These are phyloP conservation scores for Benthosema pterotum DNA, from an alignment of 2,797 vertebrate species.

Conservation along the genomic window DNA sequence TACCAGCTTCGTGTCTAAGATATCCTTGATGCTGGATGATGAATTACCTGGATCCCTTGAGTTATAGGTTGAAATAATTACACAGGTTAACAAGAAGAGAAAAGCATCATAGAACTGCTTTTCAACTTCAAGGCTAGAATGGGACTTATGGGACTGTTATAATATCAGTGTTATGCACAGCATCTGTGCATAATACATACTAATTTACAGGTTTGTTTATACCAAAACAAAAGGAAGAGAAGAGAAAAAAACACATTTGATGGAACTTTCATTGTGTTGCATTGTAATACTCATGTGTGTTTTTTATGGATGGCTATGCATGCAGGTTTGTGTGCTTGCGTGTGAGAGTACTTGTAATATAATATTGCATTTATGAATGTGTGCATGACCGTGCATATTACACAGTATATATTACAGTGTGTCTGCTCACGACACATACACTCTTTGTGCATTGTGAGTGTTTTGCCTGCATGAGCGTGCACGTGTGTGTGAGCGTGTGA, in stretches of 20 bases:
- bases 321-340: not conserved
- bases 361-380: not conserved
- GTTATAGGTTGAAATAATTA: not conserved
- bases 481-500: conserved; percentile 14
- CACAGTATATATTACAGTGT: too few relatives aligned
- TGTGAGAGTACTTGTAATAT: not conserved
- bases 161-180: conserved; percentile 50
- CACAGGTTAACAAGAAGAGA: conserved; percentile 5
- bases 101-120: not conserved
- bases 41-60: not conserved
- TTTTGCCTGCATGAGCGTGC: conserved; percentile 9
- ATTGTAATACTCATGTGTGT: conserved; percentile 35
- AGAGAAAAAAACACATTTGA: conserved; percentile 49
- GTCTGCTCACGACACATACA: too few relatives aligned
- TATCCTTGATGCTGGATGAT: not conserved
- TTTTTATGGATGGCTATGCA: conserved; percentile 9
- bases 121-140: conserved; percentile 69
- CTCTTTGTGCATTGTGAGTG: too few relatives aligned
- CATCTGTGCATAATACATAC: conserved; percentile 48
- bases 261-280: conserved; percentile 51
- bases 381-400: too few relatives aligned
- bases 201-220: conserved; percentile 70
- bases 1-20: too few relatives aligned
- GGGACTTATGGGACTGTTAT: conserved; percentile 57
- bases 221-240: too few relatives aligned